Evolutionary conservation across 2,888 invertebrate genomes (phyloP).

Genomic region (Acanthosepion lycidas): DNA sequence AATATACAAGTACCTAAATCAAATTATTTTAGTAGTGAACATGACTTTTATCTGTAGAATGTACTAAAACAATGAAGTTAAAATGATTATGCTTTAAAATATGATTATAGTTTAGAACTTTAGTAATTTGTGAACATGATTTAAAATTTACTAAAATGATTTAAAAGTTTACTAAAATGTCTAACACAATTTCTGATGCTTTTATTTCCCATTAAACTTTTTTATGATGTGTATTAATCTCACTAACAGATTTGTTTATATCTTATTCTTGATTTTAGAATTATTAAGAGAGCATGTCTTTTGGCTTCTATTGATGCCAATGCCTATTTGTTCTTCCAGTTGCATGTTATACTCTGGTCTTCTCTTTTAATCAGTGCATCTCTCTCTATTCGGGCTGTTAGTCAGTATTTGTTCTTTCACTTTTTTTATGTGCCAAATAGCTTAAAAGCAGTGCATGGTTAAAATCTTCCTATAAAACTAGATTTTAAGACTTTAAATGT

Average conservation of each 20-base stretch:
- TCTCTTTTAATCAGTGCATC: background rate
- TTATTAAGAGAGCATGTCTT: background rate
- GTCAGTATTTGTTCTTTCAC: background rate
- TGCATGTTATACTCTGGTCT: background rate
- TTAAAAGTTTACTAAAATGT: no score
- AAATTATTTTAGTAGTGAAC: no score
- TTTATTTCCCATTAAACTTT: background rate
- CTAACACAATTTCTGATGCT: background rate
- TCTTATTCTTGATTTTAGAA: background rate
- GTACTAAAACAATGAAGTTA: no score
- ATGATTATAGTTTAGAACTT: background rate
- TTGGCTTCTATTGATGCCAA: background rate
- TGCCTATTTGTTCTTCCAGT: background rate
- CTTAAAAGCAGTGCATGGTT: background rate
- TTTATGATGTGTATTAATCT: background rate
- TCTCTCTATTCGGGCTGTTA: background rate
- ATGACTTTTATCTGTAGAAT: no score
- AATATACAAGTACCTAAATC: no score
- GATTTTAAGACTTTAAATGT: background rate
- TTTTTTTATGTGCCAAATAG: background rate
- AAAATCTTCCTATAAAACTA: background rate
- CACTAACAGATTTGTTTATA: background rate
- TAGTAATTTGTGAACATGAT: background rate
- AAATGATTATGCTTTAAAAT: no score
- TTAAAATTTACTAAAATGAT: no score